A percentile compares a stretch with the other conserved stretches of the same genome.
Conservation (phyloP, 2,888 invertebrate genomes). For the Linnaemya tessellans region DNA sequence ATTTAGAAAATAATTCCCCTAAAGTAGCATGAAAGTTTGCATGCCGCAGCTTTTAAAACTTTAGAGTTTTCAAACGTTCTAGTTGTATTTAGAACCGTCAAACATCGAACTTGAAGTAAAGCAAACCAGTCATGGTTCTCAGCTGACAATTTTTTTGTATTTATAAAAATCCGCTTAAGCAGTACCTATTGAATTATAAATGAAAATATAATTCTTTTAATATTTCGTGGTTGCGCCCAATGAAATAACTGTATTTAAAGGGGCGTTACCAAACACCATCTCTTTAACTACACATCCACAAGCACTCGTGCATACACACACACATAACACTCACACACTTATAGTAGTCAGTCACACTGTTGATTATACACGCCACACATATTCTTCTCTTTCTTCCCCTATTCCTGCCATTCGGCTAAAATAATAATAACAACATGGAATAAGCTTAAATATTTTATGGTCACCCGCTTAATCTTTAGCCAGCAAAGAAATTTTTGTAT, state of each 20-base stretch:
- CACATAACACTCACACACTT: no score
- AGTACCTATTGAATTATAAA: conserved; percentile 33
- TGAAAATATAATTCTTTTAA: conserved; percentile 75
- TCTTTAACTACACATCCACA: conserved; percentile 43
- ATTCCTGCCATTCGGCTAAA: conserved; percentile 40
- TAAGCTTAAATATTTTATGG: conserved; percentile 43
- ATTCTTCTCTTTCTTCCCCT: not conserved
- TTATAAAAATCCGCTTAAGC: conserved; percentile 22
- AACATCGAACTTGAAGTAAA: not conserved
- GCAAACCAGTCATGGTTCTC: not conserved
- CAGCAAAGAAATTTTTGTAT: conserved; percentile 20
- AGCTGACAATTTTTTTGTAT: conserved; percentile 20
- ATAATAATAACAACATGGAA: conserved; percentile 43
- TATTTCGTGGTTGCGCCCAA: conserved; percentile 82
- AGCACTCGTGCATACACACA: not conserved
- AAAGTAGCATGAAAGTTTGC: conserved; percentile 12
- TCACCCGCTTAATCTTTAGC: conserved; percentile 50
- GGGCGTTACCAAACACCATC: conserved; percentile 83
- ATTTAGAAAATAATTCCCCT: conserved; percentile 26
- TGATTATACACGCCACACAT: conserved; percentile 34
- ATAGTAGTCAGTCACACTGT: conserved; percentile 37
- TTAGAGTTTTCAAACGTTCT: not conserved
- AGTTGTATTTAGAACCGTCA: not conserved
- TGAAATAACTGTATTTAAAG: conserved; percentile 84
- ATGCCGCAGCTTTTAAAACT: not conserved